Evolutionary conservation across 2,888 invertebrate genomes (phyloP), one percentile per base, ranked within the genome.

Genomic region (Trichogramma evanescens): DNA sequence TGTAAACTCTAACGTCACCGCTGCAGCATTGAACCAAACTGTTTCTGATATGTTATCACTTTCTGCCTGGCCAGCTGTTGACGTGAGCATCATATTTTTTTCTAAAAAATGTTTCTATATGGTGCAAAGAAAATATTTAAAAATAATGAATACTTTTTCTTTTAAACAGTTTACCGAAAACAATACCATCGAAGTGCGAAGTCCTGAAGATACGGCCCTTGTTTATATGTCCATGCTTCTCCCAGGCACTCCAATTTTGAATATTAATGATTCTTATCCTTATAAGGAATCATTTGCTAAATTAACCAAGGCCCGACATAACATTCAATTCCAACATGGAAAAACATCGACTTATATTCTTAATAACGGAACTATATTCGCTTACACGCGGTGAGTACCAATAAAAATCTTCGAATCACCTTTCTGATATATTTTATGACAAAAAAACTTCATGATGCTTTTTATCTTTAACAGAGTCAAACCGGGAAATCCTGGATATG

Each of bases 201-300:
- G 79, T 62, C 72, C 78, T 38, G 62, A 68, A 4, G 80, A 80
- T 54, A 79, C 82, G 53, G 76, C 83, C 44, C 26, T 84, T 51
- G 81, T 81, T 65, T 79, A 89, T 71, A 83, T 95, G 71, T 82
- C 88, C 52, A 80, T 92, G 73, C 78, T 94, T 59, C 78, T 96
- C 65, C 91, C 91, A 0, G 95, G 94, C 50, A 85, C 89, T 5
- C 88, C 92, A 0, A 81, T 91, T 57, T 65, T 83, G 1, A 66
- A 63, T 26, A 42, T 76, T 6, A 71, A 76, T 0, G 80, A 83
- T 59, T 71, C 82, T 0, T 26, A 26, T 26, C 26, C 26, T 26
- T 26, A 26, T 4, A 66, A 66, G n/a, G 58, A 65, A 0, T 69
- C 72, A 43, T 80, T 82, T 67, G 69, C 74, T 48, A 75, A 74